These are phyloP conservation scores for Anthoscopus minutus DNA, from an alignment of 2,113 vertebrate species.

Conservation along the genomic window DNA sequence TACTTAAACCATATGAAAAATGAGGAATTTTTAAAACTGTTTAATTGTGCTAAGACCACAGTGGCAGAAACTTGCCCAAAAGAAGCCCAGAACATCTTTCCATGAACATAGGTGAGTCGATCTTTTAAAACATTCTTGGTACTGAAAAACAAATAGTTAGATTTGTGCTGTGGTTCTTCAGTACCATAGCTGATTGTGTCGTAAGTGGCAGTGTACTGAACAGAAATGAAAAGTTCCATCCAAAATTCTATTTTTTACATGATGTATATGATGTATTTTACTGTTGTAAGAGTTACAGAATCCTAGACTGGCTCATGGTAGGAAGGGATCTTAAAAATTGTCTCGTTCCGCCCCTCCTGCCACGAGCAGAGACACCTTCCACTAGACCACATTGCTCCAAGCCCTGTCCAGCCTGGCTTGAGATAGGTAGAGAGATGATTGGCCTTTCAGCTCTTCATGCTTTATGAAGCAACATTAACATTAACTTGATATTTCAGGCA, in stretches of 20 bases:
- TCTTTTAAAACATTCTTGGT: background rate
- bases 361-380: background rate
- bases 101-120: accelerated
- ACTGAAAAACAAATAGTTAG: background rate
- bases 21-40: background rate
- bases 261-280: background rate
- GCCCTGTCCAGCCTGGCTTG: background rate
- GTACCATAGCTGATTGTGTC: background rate
- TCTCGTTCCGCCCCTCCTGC: background rate
- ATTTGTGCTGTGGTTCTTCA: background rate
- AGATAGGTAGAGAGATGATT: background rate
- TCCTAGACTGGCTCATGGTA: background rate
- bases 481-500: background rate
- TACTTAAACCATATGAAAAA: background rate
- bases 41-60: background rate
- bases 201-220: background rate
- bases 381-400: background rate
- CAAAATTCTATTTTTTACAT: background rate
- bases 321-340: background rate
- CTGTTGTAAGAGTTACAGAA: background rate
- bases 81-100: background rate
- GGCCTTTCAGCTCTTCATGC: background rate
- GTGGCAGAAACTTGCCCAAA: background rate
- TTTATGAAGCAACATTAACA: background rate
- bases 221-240: background rate